Evolutionary conservation across 2,797 vertebrate genomes (phyloP).

Genomic region (Siniperca obscura): DNA sequence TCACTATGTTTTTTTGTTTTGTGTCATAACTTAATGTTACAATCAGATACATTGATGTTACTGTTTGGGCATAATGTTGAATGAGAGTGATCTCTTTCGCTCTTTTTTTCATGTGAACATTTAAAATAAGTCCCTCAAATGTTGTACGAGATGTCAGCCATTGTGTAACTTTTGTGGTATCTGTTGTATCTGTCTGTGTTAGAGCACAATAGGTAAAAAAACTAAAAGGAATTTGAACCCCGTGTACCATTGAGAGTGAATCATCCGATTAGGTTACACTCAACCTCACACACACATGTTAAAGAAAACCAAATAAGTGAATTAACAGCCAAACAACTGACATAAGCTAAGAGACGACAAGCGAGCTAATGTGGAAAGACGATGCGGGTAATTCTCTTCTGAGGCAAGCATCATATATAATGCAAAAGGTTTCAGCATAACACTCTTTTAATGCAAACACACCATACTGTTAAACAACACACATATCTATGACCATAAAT

Average conservation of each 20-base stretch:
- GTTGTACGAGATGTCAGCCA: not conserved
- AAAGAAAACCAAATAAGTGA: slow-evolving; percentile 22
- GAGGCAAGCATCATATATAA: slow-evolving; percentile 13
- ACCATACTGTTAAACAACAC: not conserved
- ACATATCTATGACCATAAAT: not conserved
- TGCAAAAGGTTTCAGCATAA: slow-evolving; percentile 19
- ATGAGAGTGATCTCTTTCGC: not conserved
- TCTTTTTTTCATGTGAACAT: not conserved
- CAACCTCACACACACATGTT: not conserved
- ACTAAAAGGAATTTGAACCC: slow-evolving; percentile 15
- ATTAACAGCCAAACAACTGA: slow-evolving; percentile 21
- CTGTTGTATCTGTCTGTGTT: not conserved
- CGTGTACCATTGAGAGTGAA: not conserved
- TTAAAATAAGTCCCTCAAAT: slow-evolving; percentile 6
- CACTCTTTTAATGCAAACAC: not conserved
- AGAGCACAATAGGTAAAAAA: not conserved
- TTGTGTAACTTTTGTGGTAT: slow-evolving; percentile 1
- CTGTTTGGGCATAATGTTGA: not conserved
- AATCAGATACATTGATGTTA: not conserved
- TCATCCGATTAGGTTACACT: slow-evolving; percentile 22
- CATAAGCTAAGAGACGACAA: not conserved
- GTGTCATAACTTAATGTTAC: not conserved
- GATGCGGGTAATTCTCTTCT: not conserved
- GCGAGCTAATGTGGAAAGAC: slow-evolving; percentile 10
- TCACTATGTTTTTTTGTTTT: not conserved